Evolutionary conservation across 1,140 invertebrate species (phyloP), one percentile per base, ranked within the genome.

Genomic region (Calliopsis andreniformis): DNA sequence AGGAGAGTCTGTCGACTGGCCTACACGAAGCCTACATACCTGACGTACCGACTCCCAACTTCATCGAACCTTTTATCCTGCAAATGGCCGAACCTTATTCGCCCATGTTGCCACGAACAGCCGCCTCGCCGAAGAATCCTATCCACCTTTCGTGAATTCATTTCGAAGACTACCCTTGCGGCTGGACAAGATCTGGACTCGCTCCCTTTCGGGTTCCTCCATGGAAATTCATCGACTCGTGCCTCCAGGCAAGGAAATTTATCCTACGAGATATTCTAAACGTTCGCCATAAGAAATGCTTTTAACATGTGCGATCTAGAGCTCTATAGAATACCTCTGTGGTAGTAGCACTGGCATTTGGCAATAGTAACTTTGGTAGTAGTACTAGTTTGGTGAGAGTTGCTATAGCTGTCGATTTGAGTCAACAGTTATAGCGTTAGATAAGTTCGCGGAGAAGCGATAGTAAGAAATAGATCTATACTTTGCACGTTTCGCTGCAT

Each of bases 61-160:
- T 51, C 55, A 25, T 35, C 58, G 16, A 45, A 66, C 20, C 78
- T 62, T 84, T 84, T 83, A 83, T 83, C 70, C 78, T 73, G 82
- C 78, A 84, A 84, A 84, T 83, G 72, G 81, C 62, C 63, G 35
- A 56, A 83, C 56, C 63, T 58, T 80, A 76, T 79, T 72, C 81
- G 56, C 51, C 63, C 62, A 69, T 83, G 83, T 83, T 77, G 72
- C 77, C 35, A 51, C 63, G 51, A 73, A 83, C 70, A 75, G 53
- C 28, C 39, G 49, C 6, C 39, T 20, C 30, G 47, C 64, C 64
- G 69, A 77, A 80, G 77, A 83, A 77, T 80, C 67, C 61, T 32
- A 53, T 42, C 43, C 43, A 35, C 47, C 66, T 78, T 78, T 78
- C 66, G 71, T 64, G 78, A 80, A 84, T 84, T 80, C 82, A 84